These are phyloP conservation scores for Crossocerus cetratus DNA, from an alignment of 2,888 invertebrate species.

Conservation along the genomic window DNA sequence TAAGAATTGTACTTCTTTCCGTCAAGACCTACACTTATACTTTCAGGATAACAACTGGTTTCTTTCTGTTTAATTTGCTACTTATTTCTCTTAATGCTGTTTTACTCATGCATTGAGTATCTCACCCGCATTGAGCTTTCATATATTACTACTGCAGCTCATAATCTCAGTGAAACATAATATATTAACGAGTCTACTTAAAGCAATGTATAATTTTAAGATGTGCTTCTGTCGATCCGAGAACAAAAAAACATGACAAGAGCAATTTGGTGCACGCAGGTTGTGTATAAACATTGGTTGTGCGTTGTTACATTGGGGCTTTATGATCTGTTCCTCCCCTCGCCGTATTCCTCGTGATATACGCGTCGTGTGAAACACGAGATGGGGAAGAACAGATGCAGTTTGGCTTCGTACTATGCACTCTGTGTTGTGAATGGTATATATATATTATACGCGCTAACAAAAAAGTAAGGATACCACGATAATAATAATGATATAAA, in stretches of 20 bases:
- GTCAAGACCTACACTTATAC: too few species aligned
- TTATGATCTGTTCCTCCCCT: constrained; percentile 59
- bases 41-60: too few species aligned
- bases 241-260: constrained; percentile 35
- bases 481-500: constrained; percentile 64
- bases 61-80: too few species aligned
- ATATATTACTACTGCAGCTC: constrained; percentile 20
- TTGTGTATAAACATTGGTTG: constrained; percentile 76
- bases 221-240: constrained; percentile 45
- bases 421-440: constrained; percentile 76
- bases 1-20: too few species aligned
- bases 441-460: constrained; percentile 48
- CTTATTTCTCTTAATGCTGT: too few species aligned
- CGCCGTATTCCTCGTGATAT: constrained; percentile 21
- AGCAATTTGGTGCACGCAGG: constrained; percentile 69
- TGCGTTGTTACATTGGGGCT: constrained; percentile 74
- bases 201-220: constrained; percentile 42
- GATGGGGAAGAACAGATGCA: constrained; percentile 63
- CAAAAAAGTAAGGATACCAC: constrained; percentile 58
- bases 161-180: constrained; percentile 43
- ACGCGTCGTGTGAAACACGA: constrained; percentile 43
- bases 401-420: constrained; percentile 76
- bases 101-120: too few species aligned
- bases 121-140: too few species aligned
- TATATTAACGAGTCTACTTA: constrained; percentile 49